Conservation (phyloP, 2,797 vertebrate genomes). For the Heterohyrax brucei region DNA sequence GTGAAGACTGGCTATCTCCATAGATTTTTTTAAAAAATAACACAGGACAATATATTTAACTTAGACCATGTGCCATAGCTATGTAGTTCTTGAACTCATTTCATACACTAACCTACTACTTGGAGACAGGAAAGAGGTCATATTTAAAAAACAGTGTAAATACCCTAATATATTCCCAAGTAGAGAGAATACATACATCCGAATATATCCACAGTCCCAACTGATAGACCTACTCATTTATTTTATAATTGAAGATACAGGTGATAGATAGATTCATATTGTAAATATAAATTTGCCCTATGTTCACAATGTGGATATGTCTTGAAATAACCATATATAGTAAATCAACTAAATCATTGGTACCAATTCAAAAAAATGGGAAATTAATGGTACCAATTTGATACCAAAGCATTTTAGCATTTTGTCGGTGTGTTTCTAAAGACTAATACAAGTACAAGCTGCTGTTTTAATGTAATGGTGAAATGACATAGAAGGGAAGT, state of each 20-base stretch:
- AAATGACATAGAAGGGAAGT: neutral
- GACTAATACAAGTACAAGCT: neutral
- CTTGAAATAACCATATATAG: neutral
- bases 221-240: neutral
- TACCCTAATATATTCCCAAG: neutral
- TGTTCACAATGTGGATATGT: neutral
- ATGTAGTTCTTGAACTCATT: neutral
- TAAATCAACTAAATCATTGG: constrained; percentile 6
- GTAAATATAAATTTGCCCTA: neutral
- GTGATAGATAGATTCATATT: neutral
- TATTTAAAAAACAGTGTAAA: neutral
- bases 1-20: neutral
- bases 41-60: neutral
- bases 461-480: neutral
- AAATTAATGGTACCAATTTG: neutral
- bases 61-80: neutral
- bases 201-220: neutral
- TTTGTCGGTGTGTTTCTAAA: neutral
- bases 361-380: constrained; percentile 42
- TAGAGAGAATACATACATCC: neutral
- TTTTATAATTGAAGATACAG: constrained; percentile 19
- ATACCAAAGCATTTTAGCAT: neutral
- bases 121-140: neutral
- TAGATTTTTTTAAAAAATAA: neutral
- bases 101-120: neutral